phyloP scores from a whole-genome alignment of 2,797 vertebrate species.

The Trematomus bernacchii region DNA sequence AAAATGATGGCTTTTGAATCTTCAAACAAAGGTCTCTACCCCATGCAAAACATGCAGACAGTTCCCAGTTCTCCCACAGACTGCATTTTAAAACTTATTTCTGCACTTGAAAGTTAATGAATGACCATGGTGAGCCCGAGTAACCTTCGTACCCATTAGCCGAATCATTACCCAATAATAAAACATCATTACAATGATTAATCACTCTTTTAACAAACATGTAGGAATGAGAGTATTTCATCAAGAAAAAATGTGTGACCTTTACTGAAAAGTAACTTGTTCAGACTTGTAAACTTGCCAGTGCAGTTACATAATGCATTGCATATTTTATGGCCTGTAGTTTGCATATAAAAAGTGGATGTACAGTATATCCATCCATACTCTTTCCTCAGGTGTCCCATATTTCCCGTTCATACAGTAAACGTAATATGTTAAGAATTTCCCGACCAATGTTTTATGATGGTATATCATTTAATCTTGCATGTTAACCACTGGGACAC shows the following conservation, averaged over 20 bases:
- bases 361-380: slow-evolving; percentile 3
- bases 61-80: background rate
- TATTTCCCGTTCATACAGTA: slow-evolving; percentile 7
- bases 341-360: slow-evolving; percentile 1
- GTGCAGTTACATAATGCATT: slow-evolving; percentile 4
- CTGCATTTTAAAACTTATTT: background rate
- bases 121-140: background rate
- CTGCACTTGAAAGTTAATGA: background rate
- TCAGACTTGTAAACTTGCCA: slow-evolving; percentile 1
- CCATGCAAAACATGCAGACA: background rate
- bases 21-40: background rate
- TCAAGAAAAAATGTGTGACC: background rate
- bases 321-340: slow-evolving; percentile 14
- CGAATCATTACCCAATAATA: slow-evolving; percentile 1
- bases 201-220: background rate
- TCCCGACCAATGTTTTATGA: slow-evolving; percentile 43
- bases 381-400: slow-evolving; percentile 8
- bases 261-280: slow-evolving; percentile 9
- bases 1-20: background rate
- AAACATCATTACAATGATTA: background rate
- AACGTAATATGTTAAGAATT: slow-evolving; percentile 46
- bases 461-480: slow-evolving; percentile 53
- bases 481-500: slow-evolving; percentile 50
- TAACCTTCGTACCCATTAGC: background rate
- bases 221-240: background rate